These are phyloP conservation scores for Ceratoteleas bidentatus DNA, from an alignment of 1,140 invertebrate genomes.

Conservation along the genomic window DNA sequence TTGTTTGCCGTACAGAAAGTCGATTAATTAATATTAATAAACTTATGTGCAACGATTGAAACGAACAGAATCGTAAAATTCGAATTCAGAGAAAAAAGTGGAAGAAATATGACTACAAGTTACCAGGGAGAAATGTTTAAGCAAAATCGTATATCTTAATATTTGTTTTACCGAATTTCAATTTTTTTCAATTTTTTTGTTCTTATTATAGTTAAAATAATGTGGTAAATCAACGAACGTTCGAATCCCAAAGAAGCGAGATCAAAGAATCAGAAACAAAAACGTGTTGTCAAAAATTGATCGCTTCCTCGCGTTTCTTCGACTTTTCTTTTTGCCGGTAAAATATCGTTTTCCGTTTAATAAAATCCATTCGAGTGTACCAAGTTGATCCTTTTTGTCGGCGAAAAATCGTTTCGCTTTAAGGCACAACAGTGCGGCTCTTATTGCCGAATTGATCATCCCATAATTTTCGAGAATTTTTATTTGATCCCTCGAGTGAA, in stretches of 20 bases:
- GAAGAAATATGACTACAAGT: background rate
- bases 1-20: slow-evolving; percentile 48
- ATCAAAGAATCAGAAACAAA: background rate
- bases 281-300: slow-evolving; percentile 9
- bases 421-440: slow-evolving; percentile 30
- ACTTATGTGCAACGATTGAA: slow-evolving; percentile 7
- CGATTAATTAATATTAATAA: slow-evolving; percentile 40
- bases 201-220: no score
- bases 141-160: no score
- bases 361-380: slow-evolving; percentile 52
- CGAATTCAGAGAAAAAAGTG: background rate
- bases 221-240: no score
- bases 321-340: slow-evolving; percentile 30
- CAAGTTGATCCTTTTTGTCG: slow-evolving; percentile 35
- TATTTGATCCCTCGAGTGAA: slow-evolving; percentile 37
- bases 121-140: no score
- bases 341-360: slow-evolving; percentile 54
- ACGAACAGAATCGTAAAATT: background rate
- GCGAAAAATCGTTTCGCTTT: slow-evolving; percentile 43
- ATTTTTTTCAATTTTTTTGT: no score
- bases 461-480: slow-evolving; percentile 36
- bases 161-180: no score
- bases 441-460: slow-evolving; percentile 49
- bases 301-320: slow-evolving; percentile 5
- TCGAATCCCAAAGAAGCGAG: background rate